Percentiles rank a stretch among this genome's conserved stretches.
phyloP scores from a whole-genome alignment of 2,888 invertebrate genomes.

The Noctuana brunneofusca region DNA sequence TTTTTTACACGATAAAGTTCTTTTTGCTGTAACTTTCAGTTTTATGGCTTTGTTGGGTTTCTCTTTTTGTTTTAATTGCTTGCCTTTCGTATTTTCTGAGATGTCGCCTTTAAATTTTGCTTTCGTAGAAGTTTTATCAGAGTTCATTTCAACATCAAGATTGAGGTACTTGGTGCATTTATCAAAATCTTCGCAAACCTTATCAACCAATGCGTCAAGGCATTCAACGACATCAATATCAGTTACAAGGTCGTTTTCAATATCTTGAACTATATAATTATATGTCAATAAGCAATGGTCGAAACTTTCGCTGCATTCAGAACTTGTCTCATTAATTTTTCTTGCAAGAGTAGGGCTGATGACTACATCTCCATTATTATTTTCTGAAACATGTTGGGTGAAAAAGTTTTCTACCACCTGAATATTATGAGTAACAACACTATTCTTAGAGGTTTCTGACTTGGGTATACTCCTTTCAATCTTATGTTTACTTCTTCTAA shows the following conservation, averaged over 20 bases:
- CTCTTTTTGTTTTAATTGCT: constrained; percentile 12
- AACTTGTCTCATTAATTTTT: constrained; percentile 61
- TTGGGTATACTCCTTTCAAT: not conserved
- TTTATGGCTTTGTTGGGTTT: constrained; percentile 42
- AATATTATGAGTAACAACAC: constrained; percentile 42
- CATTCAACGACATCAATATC: constrained; percentile 59
- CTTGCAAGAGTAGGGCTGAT: constrained; percentile 62
- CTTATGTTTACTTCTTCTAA: constrained; percentile 39
- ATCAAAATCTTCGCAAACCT: constrained; percentile 59
- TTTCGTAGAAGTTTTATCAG: not conserved
- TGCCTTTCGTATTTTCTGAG: not conserved
- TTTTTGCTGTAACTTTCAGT: constrained; percentile 45
- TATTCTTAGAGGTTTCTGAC: constrained; percentile 21
- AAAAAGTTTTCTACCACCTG: constrained; percentile 59
- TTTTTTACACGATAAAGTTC: constrained; percentile 39
- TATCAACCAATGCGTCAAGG: constrained; percentile 60
- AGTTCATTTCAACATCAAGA: not conserved
- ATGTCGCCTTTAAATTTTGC: not conserved
- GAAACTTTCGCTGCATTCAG: constrained; percentile 55
- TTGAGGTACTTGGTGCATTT: constrained; percentile 51
- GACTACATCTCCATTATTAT: constrained; percentile 45
- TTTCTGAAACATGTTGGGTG: constrained; percentile 55
- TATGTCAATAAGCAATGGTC: constrained; percentile 40
- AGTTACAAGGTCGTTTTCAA: constrained; percentile 35
- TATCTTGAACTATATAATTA: constrained; percentile 34